Percentiles rank a stretch among this genome's conserved stretches.
phyloP scores from a whole-genome alignment of 2,113 vertebrate species.

The Cyanoramphus novaezelandiae region DNA sequence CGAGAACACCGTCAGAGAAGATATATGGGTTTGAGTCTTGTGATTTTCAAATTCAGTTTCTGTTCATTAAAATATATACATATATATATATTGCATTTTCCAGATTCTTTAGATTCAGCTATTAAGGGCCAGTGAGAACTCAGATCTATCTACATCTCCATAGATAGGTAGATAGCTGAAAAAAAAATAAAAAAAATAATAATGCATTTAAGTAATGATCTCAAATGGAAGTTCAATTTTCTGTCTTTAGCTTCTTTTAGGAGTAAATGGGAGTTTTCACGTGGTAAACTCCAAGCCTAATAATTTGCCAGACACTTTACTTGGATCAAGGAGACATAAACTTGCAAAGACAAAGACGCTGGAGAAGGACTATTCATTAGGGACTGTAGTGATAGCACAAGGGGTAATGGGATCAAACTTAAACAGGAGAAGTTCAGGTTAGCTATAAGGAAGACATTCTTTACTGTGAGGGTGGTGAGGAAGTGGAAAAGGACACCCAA shows the following conservation, averaged over 20 bases:
- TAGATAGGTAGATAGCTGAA: neutral
- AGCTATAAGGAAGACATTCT: neutral
- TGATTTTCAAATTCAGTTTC: neutral
- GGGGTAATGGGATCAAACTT: neutral
- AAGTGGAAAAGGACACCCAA: neutral
- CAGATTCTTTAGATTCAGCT: neutral
- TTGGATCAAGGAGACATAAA: neutral
- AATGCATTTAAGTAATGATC: neutral
- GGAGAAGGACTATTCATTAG: neutral
- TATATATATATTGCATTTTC: neutral
- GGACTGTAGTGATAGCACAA: neutral
- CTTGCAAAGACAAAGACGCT: neutral
- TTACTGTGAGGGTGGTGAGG: neutral
- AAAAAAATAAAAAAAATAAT: neutral
- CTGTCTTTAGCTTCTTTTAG: neutral
- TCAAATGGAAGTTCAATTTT: neutral
- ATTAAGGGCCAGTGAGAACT: neutral
- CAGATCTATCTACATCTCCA: neutral
- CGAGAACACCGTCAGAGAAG: neutral
- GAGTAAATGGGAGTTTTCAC: neutral
- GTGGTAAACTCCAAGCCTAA: neutral
- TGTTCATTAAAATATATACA: neutral
- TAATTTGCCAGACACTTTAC: neutral
- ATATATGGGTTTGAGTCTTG: neutral
- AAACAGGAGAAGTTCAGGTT: neutral